Percentiles rank a stretch among this genome's conserved stretches.
These are phyloP conservation scores for Plestiodon gilberti DNA, from an alignment of 2,113 vertebrate genomes.

Conservation along the genomic window DNA sequence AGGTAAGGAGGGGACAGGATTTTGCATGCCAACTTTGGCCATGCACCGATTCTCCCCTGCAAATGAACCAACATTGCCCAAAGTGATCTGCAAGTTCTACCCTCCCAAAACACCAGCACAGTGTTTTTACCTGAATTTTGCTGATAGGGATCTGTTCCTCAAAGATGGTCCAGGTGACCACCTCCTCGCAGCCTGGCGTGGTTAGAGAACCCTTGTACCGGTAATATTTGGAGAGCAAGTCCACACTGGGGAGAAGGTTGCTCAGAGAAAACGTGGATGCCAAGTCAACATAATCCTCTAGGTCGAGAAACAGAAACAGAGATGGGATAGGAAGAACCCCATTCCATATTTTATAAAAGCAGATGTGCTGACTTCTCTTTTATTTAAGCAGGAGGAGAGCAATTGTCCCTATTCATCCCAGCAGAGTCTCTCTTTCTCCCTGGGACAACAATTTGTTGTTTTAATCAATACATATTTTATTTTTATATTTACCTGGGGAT, in stretches of 20 bases:
- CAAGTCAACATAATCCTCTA: constrained; percentile 74
- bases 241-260: constrained; percentile 72
- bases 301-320: accelerated
- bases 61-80: background rate
- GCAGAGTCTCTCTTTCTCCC: too few relatives aligned
- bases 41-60: too few relatives aligned
- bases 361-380: too few relatives aligned
- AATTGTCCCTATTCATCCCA: too few relatives aligned
- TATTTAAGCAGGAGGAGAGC: too few relatives aligned
- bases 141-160: constrained; percentile 80
- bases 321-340: background rate
- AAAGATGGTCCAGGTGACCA: constrained; percentile 84
- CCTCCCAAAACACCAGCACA: background rate
- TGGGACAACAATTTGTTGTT: too few relatives aligned
- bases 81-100: background rate
- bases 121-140: constrained; percentile 74
- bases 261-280: constrained; percentile 81
- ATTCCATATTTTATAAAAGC: background rate
- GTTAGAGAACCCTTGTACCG: constrained; percentile 88
- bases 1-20: too few relatives aligned
- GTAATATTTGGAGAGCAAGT: constrained; percentile 79
- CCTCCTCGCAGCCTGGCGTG: constrained; percentile 82
- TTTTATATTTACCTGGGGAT: too few relatives aligned
- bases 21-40: too few relatives aligned
- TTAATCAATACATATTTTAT: too few relatives aligned